Base-by-base conservation (phyloP, 1,140 invertebrate genomes). In the Drosophila subpulchrella region DNA sequence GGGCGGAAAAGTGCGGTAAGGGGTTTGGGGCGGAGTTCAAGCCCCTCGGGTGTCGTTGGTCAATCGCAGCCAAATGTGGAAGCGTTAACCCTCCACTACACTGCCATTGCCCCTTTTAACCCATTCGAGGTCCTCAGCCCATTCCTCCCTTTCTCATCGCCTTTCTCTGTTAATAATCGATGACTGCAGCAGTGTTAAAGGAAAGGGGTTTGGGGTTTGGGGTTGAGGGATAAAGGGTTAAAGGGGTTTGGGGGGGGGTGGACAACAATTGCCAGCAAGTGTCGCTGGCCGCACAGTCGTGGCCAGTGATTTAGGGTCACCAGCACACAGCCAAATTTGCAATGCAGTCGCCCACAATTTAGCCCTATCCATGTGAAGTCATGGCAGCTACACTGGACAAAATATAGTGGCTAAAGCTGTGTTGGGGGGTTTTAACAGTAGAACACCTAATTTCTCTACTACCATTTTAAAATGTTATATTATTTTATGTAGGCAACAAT, bases 251-350 rank as follows among this genome's bases (percentile, higher is more conserved):
- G 27, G 36, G 27, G 27, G 36, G 20, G 34, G 17, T 24, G 20
- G 20, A 51, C 39, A 55, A 46, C 47, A 30, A 27, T 50, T 32
- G 47, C 27, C 46, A 47, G 56, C 70, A 53, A 76, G 54, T 39
- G 66, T 46, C 74, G 51, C 44, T 48, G 38, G 58, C 60, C 50
- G 55, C 39, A 82, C 81, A 84, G 50, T 58, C 50, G 65, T 65
- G 66, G 47, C 71, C 61, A 84, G 66, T 84, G 81, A 84, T 84
- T 84, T 85, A 84, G 81, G 81, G 81, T 84, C 81, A 73, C 54
- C 61, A 67, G 55, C 81, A 76, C 78, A 83, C 50, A 76, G 61
- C 65, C 66, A 68, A 80, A 75, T 72, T 72, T 82, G 59, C 72
- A 72, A 79, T 68, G 81, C 65, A 66, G 62, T 63, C 57, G 47